Conservation (phyloP, 37 sponge, comb jelly and placozoan genomes). For the Chondrosia reniformis region DNA sequence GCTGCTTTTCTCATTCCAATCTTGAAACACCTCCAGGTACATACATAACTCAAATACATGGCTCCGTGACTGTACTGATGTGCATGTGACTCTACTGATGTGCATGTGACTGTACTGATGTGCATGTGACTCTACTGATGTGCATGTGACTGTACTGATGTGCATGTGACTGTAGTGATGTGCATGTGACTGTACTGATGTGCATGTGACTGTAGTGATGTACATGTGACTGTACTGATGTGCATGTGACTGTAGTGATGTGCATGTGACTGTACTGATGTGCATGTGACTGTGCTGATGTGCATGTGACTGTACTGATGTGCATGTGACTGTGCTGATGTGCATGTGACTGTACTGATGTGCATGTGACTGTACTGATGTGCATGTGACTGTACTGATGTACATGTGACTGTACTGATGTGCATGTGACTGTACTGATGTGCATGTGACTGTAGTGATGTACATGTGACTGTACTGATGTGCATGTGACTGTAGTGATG, state of each 20-base stretch:
- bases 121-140: no score
- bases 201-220: not conserved
- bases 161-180: not conserved
- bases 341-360: not conserved
- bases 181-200: not conserved
- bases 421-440: no score
- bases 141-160: not conserved
- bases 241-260: not conserved
- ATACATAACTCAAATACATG: not conserved
- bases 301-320: not conserved
- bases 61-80: not conserved
- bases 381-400: not conserved
- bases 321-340: not conserved
- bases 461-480: no score
- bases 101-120: not conserved
- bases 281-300: slow-evolving; percentile 7
- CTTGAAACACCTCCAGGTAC: slow-evolving; percentile 77
- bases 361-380: not conserved
- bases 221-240: not conserved
- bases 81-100: not conserved
- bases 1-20: slow-evolving; percentile 88
- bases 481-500: not conserved
- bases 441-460: no score
- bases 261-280: not conserved
- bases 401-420: not conserved